These are phyloP conservation scores for Samia ricini DNA, from an alignment of 1,140 invertebrate species.

Conservation along the genomic window DNA sequence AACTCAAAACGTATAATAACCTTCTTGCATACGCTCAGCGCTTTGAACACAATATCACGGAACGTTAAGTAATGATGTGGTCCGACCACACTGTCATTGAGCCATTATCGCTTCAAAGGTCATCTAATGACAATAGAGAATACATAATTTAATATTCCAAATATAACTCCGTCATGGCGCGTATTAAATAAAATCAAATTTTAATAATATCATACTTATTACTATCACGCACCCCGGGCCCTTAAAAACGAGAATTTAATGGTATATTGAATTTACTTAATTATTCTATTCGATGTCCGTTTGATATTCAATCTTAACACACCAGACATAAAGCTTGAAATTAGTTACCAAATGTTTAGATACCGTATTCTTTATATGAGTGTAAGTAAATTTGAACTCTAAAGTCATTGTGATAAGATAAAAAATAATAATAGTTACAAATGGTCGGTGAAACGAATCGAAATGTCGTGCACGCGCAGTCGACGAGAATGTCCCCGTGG, in stretches of 20 bases:
- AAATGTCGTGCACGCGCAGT: slow-evolving; percentile 12
- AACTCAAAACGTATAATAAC: no score
- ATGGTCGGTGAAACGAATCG: slow-evolving; percentile 3
- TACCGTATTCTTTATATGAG: background rate
- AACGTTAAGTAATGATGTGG: no score
- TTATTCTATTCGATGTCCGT: background rate
- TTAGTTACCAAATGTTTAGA: background rate
- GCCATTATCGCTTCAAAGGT: no score
- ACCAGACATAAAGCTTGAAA: background rate
- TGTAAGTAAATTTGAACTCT: background rate
- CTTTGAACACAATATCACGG: no score
- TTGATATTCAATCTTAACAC: background rate
- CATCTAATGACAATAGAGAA: background rate
- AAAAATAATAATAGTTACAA: background rate
- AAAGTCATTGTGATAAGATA: background rate
- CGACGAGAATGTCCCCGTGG: slow-evolving; percentile 8
- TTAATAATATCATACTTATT: background rate
- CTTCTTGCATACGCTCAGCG: no score
- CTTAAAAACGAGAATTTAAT: slow-evolving; percentile 6
- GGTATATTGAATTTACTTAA: background rate
- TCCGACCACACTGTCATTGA: no score
- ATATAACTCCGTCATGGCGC: background rate
- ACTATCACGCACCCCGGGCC: background rate
- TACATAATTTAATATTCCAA: background rate
- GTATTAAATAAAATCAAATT: background rate